Percentiles rank a stretch among this genome's conserved stretches.
Evolutionary conservation across 2,888 invertebrate genomes (phyloP).

Genomic region (Chrysotoxum bicinctum): DNA sequence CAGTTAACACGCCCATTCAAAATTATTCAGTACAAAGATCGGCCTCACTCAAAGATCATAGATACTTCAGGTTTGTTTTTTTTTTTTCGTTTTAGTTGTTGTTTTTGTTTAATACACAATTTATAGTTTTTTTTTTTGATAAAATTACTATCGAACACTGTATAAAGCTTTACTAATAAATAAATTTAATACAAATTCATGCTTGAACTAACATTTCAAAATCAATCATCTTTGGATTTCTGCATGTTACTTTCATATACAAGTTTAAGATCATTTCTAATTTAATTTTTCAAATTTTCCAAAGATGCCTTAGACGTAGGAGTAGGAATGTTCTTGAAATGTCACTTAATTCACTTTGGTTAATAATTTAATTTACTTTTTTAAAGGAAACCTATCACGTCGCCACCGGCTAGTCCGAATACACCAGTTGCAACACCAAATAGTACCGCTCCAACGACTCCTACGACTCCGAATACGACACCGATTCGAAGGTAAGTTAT

Average conservation of each 20-base stretch:
- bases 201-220: constrained; percentile 52
- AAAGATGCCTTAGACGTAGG: constrained; percentile 41
- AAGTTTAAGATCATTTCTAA: constrained; percentile 1
- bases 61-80: constrained; percentile 82
- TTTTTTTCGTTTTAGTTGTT: constrained; percentile 55
- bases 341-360: background rate
- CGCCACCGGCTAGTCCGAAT: constrained; percentile 78
- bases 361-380: constrained; percentile 38
- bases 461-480: constrained; percentile 77
- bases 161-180: constrained; percentile 35
- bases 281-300: background rate
- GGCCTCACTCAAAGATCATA: constrained; percentile 84
- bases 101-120: constrained; percentile 50
- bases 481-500: constrained; percentile 83
- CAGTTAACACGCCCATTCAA: constrained; percentile 82
- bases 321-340: constrained; percentile 27
- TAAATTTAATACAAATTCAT: constrained; percentile 14
- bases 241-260: constrained; percentile 48
- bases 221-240: constrained; percentile 15
- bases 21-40: constrained; percentile 84
- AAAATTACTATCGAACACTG: constrained; percentile 17
- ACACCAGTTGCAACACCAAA: constrained; percentile 75
- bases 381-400: constrained; percentile 77
- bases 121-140: constrained; percentile 16
- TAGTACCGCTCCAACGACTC: constrained; percentile 74